Percentiles rank a stretch among this genome's conserved stretches.
Conservation (phyloP, 2,797 vertebrate species). For the Tokudaia tokunoshimensis region DNA sequence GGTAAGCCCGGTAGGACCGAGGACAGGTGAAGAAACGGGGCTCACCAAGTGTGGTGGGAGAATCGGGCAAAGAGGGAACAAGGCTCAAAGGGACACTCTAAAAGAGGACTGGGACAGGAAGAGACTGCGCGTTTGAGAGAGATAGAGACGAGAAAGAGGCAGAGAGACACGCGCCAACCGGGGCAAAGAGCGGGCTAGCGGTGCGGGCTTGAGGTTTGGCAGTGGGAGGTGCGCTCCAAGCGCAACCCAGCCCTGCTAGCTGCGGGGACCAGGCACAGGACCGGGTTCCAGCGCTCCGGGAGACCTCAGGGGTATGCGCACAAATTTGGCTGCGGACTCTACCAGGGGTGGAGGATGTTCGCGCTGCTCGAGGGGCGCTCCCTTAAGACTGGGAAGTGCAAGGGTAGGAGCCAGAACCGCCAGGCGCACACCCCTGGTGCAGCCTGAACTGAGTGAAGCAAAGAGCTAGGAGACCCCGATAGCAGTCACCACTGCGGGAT, state of each 20-base stretch:
- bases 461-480: not conserved
- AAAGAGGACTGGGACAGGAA: constrained; percentile 1
- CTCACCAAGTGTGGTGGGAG: not conserved
- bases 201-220: not conserved
- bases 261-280: not conserved
- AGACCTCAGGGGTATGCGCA: not conserved
- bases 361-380: not conserved
- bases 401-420: accelerated
- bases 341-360: not conserved
- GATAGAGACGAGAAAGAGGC: constrained; percentile 33
- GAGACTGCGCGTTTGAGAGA: constrained; percentile 62
- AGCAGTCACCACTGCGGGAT: not conserved
- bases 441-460: not conserved
- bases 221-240: not conserved
- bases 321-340: not conserved
- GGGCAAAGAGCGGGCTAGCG: not conserved
- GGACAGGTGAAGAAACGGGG: constrained; percentile 47
- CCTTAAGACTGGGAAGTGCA: constrained; percentile 10
- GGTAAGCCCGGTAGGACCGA: not conserved
- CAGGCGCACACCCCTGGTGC: not conserved
- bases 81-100: not conserved
- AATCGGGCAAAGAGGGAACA: not conserved
- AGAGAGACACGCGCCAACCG: not conserved
- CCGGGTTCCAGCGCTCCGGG: not conserved
- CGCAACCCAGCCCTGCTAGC: not conserved